Evolutionary conservation across 2,113 vertebrate species (phyloP), one percentile per base, ranked within the genome.

Genomic region (Ondatra zibethicus): DNA sequence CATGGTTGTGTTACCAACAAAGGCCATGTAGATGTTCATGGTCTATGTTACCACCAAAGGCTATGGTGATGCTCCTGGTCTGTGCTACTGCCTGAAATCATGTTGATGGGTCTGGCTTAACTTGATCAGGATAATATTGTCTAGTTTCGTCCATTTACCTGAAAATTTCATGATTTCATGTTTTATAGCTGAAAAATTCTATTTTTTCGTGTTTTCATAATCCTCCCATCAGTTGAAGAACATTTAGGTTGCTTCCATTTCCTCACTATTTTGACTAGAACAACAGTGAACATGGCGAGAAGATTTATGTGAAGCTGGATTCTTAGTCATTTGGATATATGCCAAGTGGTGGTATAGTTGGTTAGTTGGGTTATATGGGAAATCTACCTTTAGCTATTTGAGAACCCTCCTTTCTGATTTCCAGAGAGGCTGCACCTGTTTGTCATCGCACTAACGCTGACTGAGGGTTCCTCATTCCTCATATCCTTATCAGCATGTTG

Each of bases 371-470:
- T 75, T 25, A 75, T 12, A 75, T 23, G 27, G 33, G 68, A 70
- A 70, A 70, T 70, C 14, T 70, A 29, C 39, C 23, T 75, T 42
- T 42, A 75, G 72, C 25, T 75, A 10, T 75, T 21, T 73, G n/a
- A 42, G 72, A 42, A 75, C 23, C 23, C 5, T 39, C 39, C 5
- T 29, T 45, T 45, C 42, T 76, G 42, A 47, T 76, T 76, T 76
- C 73, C 42, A 76, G 39, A 76, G 73, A 45, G 25, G 5, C 42
- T 47, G 12, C 42, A 45, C 42, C 25, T 29, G 42, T 76, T 47
- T 29, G 27, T 11, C 17, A 8, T 31, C 3, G 3, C 14, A 7
- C 27, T 0, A 77, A 29, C 0, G 17, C 7, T 16, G 29, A 29
- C 45, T 31, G 75, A 31, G 27, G 25, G 42, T 77, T 50, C 7